A percentile compares a stretch with the other conserved stretches of the same genome.
These are phyloP conservation scores for Parotia lawesii DNA, from an alignment of 2,113 vertebrate genomes.

Conservation along the genomic window DNA sequence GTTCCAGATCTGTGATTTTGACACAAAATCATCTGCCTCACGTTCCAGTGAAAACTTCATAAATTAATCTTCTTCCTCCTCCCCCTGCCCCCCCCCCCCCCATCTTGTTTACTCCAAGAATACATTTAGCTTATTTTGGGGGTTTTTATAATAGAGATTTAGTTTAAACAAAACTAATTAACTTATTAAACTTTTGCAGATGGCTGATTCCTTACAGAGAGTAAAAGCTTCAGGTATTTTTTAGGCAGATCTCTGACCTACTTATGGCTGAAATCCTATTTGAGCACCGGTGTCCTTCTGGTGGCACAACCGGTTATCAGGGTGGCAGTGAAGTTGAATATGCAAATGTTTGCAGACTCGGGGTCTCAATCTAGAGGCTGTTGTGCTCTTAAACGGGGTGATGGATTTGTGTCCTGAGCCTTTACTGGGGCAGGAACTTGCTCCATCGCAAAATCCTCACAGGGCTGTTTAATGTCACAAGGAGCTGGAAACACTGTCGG, in stretches of 20 bases:
- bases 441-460: not conserved
- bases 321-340: not conserved
- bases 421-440: not conserved
- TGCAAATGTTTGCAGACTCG: not conserved
- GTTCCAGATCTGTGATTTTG: not conserved
- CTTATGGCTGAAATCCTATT: conserved; percentile 26
- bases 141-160: not conserved
- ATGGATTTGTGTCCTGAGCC: not conserved
- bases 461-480: not conserved
- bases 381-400: not conserved
- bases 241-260: conserved; percentile 25
- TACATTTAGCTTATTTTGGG: not conserved
- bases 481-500: not conserved
- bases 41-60: not conserved
- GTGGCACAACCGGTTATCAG: not conserved
- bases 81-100: accelerated
- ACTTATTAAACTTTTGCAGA: conserved; percentile 12
- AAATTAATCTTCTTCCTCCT: not conserved
- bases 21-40: not conserved
- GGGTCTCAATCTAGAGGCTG: not conserved
- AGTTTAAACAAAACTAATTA: not conserved
- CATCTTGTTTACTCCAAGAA: not conserved
- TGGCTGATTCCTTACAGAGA: not conserved
- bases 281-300: not conserved
- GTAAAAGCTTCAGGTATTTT: conserved; percentile 9